phyloP scores from a whole-genome alignment of 2,113 vertebrate species.

The Erythrolamprus reginae region DNA sequence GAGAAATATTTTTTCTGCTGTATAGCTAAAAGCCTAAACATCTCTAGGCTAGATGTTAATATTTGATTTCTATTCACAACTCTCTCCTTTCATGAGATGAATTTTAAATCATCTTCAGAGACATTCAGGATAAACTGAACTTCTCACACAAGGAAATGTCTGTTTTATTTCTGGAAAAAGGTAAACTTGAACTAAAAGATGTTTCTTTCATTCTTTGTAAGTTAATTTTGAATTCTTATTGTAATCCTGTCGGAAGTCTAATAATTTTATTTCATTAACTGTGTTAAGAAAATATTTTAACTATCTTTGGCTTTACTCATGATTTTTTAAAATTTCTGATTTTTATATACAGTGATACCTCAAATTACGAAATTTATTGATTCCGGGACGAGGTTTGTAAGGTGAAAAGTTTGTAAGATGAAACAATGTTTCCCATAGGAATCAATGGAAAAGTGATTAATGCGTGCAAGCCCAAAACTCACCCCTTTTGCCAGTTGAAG shows the following conservation, averaged over 20 bases:
- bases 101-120: background rate
- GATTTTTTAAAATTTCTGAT: background rate
- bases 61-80: constrained; percentile 7
- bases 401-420: too few species aligned
- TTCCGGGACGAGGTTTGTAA: too few species aligned
- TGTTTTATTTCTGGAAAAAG: background rate
- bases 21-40: background rate
- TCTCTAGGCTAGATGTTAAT: background rate
- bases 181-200: background rate
- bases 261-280: background rate
- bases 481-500: too few species aligned
- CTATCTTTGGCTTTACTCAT: background rate
- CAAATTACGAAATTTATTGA: too few species aligned
- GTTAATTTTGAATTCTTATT: background rate
- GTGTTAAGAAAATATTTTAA: background rate
- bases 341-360: background rate
- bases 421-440: too few species aligned
- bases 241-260: background rate
- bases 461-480: too few species aligned
- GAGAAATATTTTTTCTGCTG: background rate
- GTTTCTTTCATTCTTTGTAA: background rate
- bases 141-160: background rate
- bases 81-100: background rate
- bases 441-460: too few species aligned
- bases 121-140: background rate